These are phyloP conservation scores for Saxicola maurus DNA, from an alignment of 2,797 vertebrate genomes.

Conservation along the genomic window DNA sequence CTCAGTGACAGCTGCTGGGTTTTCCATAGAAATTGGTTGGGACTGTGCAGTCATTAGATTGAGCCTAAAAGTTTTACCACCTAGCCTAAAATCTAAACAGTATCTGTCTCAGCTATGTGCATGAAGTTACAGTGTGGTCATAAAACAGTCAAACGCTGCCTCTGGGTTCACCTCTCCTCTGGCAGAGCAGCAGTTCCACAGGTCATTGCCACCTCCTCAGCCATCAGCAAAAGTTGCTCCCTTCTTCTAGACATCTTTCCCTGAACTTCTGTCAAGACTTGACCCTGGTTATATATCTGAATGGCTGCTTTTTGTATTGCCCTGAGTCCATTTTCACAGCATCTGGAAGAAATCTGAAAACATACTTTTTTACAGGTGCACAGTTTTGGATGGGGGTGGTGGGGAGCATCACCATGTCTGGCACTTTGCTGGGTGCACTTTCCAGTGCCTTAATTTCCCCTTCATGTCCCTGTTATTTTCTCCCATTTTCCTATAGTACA, in stretches of 20 bases:
- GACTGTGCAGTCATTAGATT: background rate
- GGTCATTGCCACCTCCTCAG: background rate
- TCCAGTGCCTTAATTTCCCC: background rate
- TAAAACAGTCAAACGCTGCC: background rate
- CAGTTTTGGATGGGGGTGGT: background rate
- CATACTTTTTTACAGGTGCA: background rate
- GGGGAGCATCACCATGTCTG: background rate
- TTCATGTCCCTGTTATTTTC: background rate
- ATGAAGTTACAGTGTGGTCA: background rate
- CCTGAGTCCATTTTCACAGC: background rate
- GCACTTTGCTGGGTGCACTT: background rate
- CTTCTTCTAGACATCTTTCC: background rate
- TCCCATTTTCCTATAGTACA: background rate
- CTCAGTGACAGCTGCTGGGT: background rate
- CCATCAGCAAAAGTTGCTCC: background rate
- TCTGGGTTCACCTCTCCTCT: background rate
- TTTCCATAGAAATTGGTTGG: background rate
- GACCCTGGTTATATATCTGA: background rate
- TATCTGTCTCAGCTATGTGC: background rate
- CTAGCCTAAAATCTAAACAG: background rate
- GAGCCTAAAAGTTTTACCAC: background rate
- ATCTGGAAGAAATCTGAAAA: background rate
- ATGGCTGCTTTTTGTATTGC: background rate
- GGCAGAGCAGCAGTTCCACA: background rate
- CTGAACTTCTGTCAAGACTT: background rate